A percentile compares a stretch with the other conserved stretches of the same genome.
Evolutionary conservation across 2,888 invertebrate genomes (phyloP).

Genomic region (Busseola fusca): DNA sequence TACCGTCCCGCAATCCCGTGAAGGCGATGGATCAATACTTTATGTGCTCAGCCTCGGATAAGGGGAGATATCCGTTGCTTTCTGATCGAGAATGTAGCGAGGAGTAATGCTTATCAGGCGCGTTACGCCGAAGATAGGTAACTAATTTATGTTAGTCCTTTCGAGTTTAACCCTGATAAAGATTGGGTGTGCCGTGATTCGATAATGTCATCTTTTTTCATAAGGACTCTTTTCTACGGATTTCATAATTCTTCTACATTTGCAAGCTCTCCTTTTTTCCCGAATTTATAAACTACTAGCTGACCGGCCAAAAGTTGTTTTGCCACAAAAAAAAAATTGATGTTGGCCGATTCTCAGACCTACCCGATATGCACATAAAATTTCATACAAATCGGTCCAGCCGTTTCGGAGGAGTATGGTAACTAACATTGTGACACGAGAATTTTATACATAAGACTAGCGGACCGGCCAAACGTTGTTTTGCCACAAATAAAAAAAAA

Average conservation of each 20-base stretch:
- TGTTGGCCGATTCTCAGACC: too few species aligned
- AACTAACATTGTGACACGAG: too few species aligned
- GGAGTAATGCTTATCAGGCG: slow-evolving; percentile 50
- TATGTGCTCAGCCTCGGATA: slow-evolving; percentile 59
- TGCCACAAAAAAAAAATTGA: too few species aligned
- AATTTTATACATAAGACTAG: too few species aligned
- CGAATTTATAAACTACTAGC: too few species aligned
- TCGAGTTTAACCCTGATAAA: slow-evolving; percentile 11
- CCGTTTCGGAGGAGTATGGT: too few species aligned
- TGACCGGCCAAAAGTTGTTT: too few species aligned
- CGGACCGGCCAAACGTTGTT: too few species aligned
- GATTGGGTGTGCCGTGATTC: slow-evolving; percentile 1
- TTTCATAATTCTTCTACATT: neutral
- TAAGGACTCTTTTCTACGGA: neutral
- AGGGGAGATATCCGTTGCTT: slow-evolving; percentile 54
- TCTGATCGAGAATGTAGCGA: slow-evolving; percentile 46
- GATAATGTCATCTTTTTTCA: neutral
- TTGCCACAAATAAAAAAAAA: too few species aligned
- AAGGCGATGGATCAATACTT: slow-evolving; percentile 71
- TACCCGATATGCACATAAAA: too few species aligned
- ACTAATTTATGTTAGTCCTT: slow-evolving; percentile 40
- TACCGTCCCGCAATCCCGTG: slow-evolving; percentile 72
- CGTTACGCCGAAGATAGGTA: slow-evolving; percentile 36
- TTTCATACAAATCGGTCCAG: too few species aligned
- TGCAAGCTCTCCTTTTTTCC: neutral